Evolutionary conservation across 2,113 vertebrate genomes (phyloP).

Genomic region (Ictalurus punctatus): DNA sequence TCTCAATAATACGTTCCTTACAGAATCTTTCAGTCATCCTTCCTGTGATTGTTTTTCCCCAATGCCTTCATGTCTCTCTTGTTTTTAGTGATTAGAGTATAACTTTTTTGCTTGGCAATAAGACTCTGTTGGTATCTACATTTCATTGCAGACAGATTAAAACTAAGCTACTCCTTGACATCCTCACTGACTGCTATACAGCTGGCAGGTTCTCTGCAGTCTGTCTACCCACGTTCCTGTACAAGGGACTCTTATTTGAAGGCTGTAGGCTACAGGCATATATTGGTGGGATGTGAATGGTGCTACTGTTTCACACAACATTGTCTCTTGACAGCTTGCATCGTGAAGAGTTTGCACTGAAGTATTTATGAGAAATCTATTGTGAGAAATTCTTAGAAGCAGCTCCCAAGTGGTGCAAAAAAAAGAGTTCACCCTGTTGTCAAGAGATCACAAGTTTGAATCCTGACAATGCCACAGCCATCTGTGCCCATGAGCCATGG

Average conservation of each 20-base stretch:
- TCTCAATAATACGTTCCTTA: neutral
- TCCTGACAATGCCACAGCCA: neutral
- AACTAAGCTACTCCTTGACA: neutral
- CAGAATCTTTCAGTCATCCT: neutral
- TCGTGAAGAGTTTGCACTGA: neutral
- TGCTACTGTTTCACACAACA: slow-evolving; percentile 12
- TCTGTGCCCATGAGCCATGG: neutral
- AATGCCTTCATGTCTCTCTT: neutral
- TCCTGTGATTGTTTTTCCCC: neutral
- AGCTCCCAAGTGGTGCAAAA: neutral
- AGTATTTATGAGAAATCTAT: neutral
- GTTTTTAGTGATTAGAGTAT: neutral
- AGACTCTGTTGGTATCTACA: neutral
- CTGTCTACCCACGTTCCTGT: slow-evolving; percentile 10
- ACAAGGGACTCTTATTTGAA: slow-evolving; percentile 30
- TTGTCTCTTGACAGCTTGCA: neutral
- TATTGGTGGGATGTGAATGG: slow-evolving; percentile 31
- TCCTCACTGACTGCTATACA: neutral
- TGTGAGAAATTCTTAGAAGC: neutral
- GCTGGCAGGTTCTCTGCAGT: neutral
- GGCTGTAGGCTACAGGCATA: slow-evolving; percentile 15
- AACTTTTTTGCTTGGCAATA: neutral
- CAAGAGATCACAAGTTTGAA: neutral
- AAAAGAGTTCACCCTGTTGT: neutral
- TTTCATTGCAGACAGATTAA: neutral